Evolutionary conservation across 2,888 invertebrate genomes (phyloP).

Genomic region (Ceraclea dissimilis): DNA sequence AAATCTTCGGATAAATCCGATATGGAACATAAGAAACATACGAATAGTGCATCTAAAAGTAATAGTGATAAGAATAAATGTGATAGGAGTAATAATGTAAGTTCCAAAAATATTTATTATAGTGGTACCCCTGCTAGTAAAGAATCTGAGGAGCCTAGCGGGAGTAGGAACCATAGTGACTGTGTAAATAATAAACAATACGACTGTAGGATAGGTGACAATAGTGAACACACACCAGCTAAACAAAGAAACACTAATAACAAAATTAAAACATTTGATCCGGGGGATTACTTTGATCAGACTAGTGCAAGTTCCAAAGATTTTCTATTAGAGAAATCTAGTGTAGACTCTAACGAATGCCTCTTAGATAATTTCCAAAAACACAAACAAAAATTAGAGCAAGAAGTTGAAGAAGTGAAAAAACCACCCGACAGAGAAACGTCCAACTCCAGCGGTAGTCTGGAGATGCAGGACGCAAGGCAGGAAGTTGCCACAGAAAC

Average conservation of each 20-base stretch:
- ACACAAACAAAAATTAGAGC: conserved; percentile 27
- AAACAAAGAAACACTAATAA: conserved; percentile 27
- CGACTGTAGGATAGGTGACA: conserved; percentile 26
- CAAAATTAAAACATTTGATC: conserved; percentile 32
- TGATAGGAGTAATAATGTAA: conserved; percentile 41
- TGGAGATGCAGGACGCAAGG: conserved; percentile 44
- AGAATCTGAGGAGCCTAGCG: conserved; percentile 16
- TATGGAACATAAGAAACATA: conserved; percentile 36
- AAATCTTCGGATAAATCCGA: conserved; percentile 33
- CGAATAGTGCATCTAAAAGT: conserved; percentile 36
- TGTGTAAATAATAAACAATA: conserved; percentile 22
- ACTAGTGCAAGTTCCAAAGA: conserved; percentile 66
- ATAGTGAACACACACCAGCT: conserved; percentile 28
- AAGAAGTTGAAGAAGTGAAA: conserved; percentile 29
- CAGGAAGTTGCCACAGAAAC: conserved; percentile 23
- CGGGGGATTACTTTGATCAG: conserved; percentile 49
- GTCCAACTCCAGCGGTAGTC: conserved; percentile 53
- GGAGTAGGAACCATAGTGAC: conserved; percentile 6
- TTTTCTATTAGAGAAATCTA: conserved; percentile 54
- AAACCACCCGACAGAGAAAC: conserved; percentile 39
- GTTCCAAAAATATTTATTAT: conserved; percentile 34
- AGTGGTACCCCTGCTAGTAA: conserved; percentile 20
- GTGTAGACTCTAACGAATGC: conserved; percentile 46
- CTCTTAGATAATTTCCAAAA: conserved; percentile 35
- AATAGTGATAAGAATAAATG: conserved; percentile 39